Conservation (phyloP, 2,888 invertebrate species). For the Steinernema scapterisci region DNA sequence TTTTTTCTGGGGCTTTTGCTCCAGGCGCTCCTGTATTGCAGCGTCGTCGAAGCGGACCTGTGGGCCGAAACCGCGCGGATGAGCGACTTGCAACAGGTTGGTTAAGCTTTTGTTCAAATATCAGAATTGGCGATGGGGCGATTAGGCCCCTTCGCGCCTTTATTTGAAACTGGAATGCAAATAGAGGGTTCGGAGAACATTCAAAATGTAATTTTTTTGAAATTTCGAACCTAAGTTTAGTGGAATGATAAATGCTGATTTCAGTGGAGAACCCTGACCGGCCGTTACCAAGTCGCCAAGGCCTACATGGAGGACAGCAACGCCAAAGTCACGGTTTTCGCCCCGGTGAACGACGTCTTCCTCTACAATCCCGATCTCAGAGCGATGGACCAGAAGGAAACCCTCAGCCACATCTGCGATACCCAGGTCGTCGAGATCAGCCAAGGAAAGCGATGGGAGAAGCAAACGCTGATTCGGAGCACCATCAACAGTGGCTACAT, state of each 20-base stretch:
- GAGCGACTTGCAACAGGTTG: slow-evolving; percentile 63
- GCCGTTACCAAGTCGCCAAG: slow-evolving; percentile 62
- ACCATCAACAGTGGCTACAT: slow-evolving; percentile 66
- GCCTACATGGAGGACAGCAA: slow-evolving; percentile 67
- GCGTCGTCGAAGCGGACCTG: slow-evolving; percentile 46
- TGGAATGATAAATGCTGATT: too few relatives aligned
- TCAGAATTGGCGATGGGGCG: too few relatives aligned
- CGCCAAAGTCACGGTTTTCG: slow-evolving; percentile 64
- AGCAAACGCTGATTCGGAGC: slow-evolving; percentile 64
- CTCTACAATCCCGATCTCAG: slow-evolving; percentile 66
- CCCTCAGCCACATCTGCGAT: slow-evolving; percentile 66
- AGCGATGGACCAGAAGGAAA: slow-evolving; percentile 68
- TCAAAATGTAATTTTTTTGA: neutral
- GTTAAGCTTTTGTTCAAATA: slow-evolving; percentile 9
- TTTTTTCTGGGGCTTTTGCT: neutral
- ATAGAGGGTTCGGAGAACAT: neutral
- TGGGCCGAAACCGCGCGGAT: slow-evolving; percentile 66
- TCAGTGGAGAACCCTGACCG: slow-evolving; percentile 62
- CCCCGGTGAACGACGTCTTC: slow-evolving; percentile 68
- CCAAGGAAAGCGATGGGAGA: slow-evolving; percentile 62
- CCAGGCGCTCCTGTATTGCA: slow-evolving; percentile 5
- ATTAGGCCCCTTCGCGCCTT: too few relatives aligned
- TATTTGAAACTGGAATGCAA: neutral
- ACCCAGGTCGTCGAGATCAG: slow-evolving; percentile 64
- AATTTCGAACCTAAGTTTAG: neutral